Evolutionary conservation across 1,140 invertebrate genomes (phyloP), one percentile per base, ranked within the genome.

Genomic region (Atopsyche davidsoni): DNA sequence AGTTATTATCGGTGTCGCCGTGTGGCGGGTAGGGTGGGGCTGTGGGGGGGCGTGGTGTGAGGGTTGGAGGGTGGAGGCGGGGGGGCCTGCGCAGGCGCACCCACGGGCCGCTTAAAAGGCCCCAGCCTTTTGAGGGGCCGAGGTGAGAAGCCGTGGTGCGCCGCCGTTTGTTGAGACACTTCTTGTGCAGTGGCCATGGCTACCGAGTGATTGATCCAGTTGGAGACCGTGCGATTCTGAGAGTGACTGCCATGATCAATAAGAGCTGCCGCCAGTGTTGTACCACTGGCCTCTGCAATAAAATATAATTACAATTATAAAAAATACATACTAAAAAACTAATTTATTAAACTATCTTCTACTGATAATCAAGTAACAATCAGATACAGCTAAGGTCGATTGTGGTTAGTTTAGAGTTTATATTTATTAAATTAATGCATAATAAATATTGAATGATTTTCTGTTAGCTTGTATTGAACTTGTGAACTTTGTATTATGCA

Each of bases 231-330:
- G n/a, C 40, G 25, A 14, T 17, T 16, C 13, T 59, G 45, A 61
- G 59, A 24, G 1, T 32, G 21, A 4, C 35, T 31, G 6, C 24
- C 39, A 35, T 72, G 72, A 64, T 77, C 75, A 18, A 78, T 59
- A 7, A 76, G 54, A 2, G 76, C 75, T n/a, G 68, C 68, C n/a
- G 75, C 68, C 17, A 75, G 62, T 21, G 67, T 68, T 1, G 72
- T 67, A 7, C 69, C 63, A 35, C 59, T 64, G n/a, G 55, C 57
- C 14, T 52, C 42, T 52, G 21, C 6, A 32, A 42, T 13, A 14
- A 58, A 40, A 14, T n/a, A n/a, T n/a, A n/a, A n/a, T n/a, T n/a
- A n/a, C n/a, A n/a, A n/a, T n/a, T n/a, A n/a, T n/a, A n/a, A n/a
- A n/a, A n/a, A n/a, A n/a, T n/a, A n/a, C n/a, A n/a, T n/a, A n/a